Base-by-base conservation (phyloP, 2,888 invertebrate genomes). In the Meteorus colon region DNA sequence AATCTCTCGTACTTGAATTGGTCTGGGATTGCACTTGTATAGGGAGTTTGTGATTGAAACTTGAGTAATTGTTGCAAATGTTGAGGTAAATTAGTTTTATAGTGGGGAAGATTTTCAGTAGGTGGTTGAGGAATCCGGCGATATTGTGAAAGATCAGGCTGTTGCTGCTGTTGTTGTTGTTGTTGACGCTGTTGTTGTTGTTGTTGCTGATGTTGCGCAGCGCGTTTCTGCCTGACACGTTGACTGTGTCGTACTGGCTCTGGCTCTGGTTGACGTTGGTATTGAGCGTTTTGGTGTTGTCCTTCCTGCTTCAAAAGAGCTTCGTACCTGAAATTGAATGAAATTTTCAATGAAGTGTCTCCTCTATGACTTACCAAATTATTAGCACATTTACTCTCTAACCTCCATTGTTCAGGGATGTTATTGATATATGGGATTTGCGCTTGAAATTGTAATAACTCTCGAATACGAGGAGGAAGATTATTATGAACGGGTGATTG, bases 31-130 rank as follows among this genome's bases (percentile, higher is more conserved):
- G 84, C 84, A 76, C 88, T 88, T 63, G 86, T 74, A 75, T 89
- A 87, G 0, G 89, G 89, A n/a, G 86, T 85, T 68, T 86, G 84
- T 0, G 89, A 82, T 60, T 89, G 89, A 75, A 79, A 89, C 16
- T 83, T 84, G 27, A 89, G 63, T 8, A 89, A 59, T n/a, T 86
- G 82, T 73, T 86, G 84, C 41, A 89, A 81, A 16, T 80, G 78
- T 3, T 78, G 24, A 1, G 89, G 89, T 59, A 88, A 59, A 74
- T 86, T 88, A 4, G 82, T 79, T 4, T 87, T 87, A 72, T 89
- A 89, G 0, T 85, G 84, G 16, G 86, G 86, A 29, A 79, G 77
- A 0, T 82, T 77, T 70, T 88, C 88, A 0, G 76, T 68, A 0
- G 82, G 80, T 27, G 85, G 84, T 60, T 85, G 86, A 3, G 82